Percentiles rank a stretch among this genome's conserved stretches.
These are phyloP conservation scores for Zophobas atratus DNA, from an alignment of 1,140 invertebrate genomes.

Conservation along the genomic window DNA sequence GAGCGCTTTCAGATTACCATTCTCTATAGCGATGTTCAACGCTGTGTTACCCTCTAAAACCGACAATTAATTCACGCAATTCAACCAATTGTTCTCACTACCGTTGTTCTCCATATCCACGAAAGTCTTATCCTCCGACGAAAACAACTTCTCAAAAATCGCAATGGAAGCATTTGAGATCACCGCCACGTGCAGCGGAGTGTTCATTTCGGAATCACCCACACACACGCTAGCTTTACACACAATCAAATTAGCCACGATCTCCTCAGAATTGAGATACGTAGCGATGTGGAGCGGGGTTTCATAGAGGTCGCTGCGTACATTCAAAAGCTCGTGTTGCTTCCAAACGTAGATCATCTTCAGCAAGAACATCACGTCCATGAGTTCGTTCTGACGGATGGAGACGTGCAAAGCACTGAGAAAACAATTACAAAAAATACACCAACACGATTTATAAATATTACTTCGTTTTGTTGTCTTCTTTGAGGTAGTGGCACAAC, in stretches of 20 bases:
- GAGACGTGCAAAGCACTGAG: conserved; percentile 59
- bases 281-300: conserved; percentile 56
- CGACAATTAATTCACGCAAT: conserved; percentile 24
- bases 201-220: conserved; percentile 69
- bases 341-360: conserved; percentile 52
- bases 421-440: conserved; percentile 27
- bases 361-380: conserved; percentile 52
- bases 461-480: conserved; percentile 51
- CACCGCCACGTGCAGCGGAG: conserved; percentile 71
- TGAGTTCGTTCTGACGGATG: conserved; percentile 52
- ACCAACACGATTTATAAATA: background rate
- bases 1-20: conserved; percentile 69
- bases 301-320: conserved; percentile 42
- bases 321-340: conserved; percentile 53
- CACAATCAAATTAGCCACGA: conserved; percentile 64
- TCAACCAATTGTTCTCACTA: background rate
- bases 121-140: conserved; percentile 47
- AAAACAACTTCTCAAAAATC: conserved; percentile 53
- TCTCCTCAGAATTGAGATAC: conserved; percentile 59
- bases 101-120: conserved; percentile 66
- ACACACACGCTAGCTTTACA: conserved; percentile 70
- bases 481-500: conserved; percentile 56
- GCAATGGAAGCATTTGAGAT: conserved; percentile 61
- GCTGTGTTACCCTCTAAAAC: conserved; percentile 69
- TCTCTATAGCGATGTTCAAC: conserved; percentile 70